These are phyloP conservation scores for Hemistola chrysoprasaria DNA, from an alignment of 2,888 invertebrate genomes.

Conservation along the genomic window DNA sequence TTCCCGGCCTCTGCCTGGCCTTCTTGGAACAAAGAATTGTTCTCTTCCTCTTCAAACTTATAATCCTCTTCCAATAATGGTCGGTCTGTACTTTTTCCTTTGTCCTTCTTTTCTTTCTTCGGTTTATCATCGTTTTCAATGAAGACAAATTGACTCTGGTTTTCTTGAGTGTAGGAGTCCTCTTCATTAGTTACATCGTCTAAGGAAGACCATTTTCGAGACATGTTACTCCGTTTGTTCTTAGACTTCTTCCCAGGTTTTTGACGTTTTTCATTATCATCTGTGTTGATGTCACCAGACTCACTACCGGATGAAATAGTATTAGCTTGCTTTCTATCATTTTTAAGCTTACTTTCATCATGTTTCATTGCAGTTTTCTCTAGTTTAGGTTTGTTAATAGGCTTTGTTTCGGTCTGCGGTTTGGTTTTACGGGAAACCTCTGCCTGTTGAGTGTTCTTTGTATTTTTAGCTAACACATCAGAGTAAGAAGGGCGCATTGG, in stretches of 20 bases:
- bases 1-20: constrained; percentile 56
- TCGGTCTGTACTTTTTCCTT: constrained; percentile 50
- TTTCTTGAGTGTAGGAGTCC: constrained; percentile 53
- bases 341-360: constrained; percentile 63
- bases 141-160: constrained; percentile 71
- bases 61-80: constrained; percentile 51
- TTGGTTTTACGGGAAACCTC: constrained; percentile 74
- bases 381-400: constrained; percentile 61
- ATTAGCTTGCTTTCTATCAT: constrained; percentile 58
- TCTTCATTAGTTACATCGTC: constrained; percentile 77
- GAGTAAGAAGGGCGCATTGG: constrained; percentile 94
- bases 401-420: constrained; percentile 68
- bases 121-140: constrained; percentile 71
- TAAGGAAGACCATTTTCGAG: constrained; percentile 84
- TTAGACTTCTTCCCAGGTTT: constrained; percentile 65
- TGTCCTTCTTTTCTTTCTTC: constrained; percentile 68
- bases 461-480: constrained; percentile 89
- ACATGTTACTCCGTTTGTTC: constrained; percentile 68
- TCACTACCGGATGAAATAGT: constrained; percentile 76
- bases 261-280: constrained; percentile 65
- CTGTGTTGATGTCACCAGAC: constrained; percentile 71
- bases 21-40: constrained; percentile 62
- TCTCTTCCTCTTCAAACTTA: constrained; percentile 60
- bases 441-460: constrained; percentile 70
- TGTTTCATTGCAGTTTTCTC: constrained; percentile 58